These are phyloP conservation scores for Cassiopea andromeda DNA, from an alignment of 30 jellyfish, hydroid and myxozoan genomes.

Conservation along the genomic window DNA sequence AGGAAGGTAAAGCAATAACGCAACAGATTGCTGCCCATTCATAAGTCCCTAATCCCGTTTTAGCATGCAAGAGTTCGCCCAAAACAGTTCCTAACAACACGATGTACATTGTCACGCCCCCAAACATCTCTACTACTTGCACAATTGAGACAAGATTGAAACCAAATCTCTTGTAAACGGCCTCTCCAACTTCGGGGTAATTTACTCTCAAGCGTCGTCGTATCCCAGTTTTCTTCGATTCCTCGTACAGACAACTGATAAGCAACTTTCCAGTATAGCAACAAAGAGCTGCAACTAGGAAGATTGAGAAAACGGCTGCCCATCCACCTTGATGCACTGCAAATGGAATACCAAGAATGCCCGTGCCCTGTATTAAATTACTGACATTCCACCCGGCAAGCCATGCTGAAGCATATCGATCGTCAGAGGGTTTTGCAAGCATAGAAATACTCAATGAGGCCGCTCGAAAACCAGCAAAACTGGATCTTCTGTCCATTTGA, in stretches of 20 bases:
- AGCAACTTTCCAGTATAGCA: constrained; percentile 92
- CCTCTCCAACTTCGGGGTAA: constrained; percentile 95
- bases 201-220: constrained; percentile 79
- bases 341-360: constrained; percentile 83
- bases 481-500: constrained; percentile 3
- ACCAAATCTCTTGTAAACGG: constrained; percentile 79
- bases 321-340: constrained; percentile 94
- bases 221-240: constrained; percentile 77
- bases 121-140: constrained; percentile 89
- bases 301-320: constrained; percentile 94
- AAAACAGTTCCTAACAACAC: constrained; percentile 85
- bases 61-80: constrained; percentile 74
- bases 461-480: constrained; percentile 65
- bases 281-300: constrained; percentile 86
- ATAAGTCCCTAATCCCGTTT: constrained; percentile 77
- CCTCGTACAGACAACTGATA: constrained; percentile 90
- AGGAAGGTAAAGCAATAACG: constrained; percentile 78
- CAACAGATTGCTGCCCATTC: constrained; percentile 96
- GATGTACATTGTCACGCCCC: constrained; percentile 92
- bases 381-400: constrained; percentile 99
- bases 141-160: constrained; percentile 67
- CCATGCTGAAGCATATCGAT: constrained; percentile 87
- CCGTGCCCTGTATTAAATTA: constrained; percentile 95
- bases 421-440: constrained; percentile 94
- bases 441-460: constrained; percentile 92